Base-by-base conservation (phyloP, 2,797 vertebrate genomes). In the Acanthurus lineatus region DNA sequence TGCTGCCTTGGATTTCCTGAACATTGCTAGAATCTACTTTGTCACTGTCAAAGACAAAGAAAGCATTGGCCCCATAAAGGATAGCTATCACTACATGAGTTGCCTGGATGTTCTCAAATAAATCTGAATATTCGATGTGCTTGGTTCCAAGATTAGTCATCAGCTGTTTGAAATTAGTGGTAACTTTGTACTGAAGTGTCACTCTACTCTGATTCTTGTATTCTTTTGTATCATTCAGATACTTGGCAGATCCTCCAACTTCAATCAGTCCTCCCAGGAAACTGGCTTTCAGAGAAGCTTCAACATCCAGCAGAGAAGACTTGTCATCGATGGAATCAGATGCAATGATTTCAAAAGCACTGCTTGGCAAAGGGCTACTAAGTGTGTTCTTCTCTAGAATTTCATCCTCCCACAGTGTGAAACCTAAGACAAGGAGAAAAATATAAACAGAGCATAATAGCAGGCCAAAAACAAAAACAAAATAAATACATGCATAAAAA, bases 21-120 rank as follows among this genome's bases (percentile, higher is more conserved):
- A 73, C 70, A 11, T 73, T 76, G 62, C 84, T 84, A 62, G 19
- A 22, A 0, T 74, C 60, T 3, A 77, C 71, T 35, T 85, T 48
- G 12, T 86, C 72, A 40, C 44, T 66, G 60, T 89, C 87, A 88
- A 89, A 91, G 25, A 91, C 77, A 73, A 89, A 89, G 79, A 91
- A 88, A 4, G 83, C 88, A 44, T 89, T 81, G 11, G 86, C 88
- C 20, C 89, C 88, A 63, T 89, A 88, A 49, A 88, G 56, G 25
- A 90, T 52, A 9, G 32, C 86, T 11, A 81, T 87, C 38, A 88
- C 87, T 32, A 89, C 77, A 79, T 90, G 87, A 45, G 87, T 90
- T 56, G 89, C 87, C 20, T 16, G 1, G 15, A 6, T 17, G 5
- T 25, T 62, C 10, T 64, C 6, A 35, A 64, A 12, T 8, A 17